Percentiles rank a stretch among this genome's conserved stretches.
These are phyloP conservation scores for Verasper variegatus DNA, from an alignment of 2,113 vertebrate genomes.

Conservation along the genomic window DNA sequence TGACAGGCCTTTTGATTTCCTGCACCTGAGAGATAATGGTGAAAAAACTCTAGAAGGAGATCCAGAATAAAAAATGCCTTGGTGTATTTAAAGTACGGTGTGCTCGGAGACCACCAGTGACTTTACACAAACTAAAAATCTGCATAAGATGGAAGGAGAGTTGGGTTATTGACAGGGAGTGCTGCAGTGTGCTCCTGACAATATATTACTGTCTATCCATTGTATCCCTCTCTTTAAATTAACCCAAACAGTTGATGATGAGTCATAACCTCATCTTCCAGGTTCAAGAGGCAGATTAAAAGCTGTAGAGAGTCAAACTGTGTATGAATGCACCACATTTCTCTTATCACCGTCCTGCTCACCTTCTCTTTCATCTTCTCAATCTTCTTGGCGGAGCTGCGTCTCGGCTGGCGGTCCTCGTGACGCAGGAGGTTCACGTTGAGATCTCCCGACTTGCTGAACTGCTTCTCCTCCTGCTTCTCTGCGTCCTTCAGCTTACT, in stretches of 20 bases:
- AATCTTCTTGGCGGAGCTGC: conserved; percentile 95
- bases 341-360: background rate
- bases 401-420: conserved; percentile 92
- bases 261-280: no score
- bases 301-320: no score
- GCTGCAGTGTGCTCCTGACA: background rate
- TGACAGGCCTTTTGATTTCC: conserved; percentile 58
- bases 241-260: no score
- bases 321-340: background rate
- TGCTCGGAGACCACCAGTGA: conserved; percentile 38
- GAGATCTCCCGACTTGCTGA: conserved; percentile 94
- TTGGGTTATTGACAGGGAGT: conserved; percentile 15
- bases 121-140: conserved; percentile 36
- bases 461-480: conserved; percentile 98
- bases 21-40: conserved; percentile 57
- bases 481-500: conserved; percentile 98
- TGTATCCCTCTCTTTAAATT: background rate
- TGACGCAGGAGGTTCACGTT: conserved; percentile 94
- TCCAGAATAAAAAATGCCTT: conserved; percentile 46
- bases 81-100: conserved; percentile 42
- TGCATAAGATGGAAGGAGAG: conserved; percentile 39
- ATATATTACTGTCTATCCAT: background rate
- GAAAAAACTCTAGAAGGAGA: conserved; percentile 45
- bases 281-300: no score
- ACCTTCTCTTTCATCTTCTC: conserved; percentile 88